Evolutionary conservation across 2,888 invertebrate genomes (phyloP), one percentile per base, ranked within the genome.

Genomic region (Microlaimidae sp.): DNA sequence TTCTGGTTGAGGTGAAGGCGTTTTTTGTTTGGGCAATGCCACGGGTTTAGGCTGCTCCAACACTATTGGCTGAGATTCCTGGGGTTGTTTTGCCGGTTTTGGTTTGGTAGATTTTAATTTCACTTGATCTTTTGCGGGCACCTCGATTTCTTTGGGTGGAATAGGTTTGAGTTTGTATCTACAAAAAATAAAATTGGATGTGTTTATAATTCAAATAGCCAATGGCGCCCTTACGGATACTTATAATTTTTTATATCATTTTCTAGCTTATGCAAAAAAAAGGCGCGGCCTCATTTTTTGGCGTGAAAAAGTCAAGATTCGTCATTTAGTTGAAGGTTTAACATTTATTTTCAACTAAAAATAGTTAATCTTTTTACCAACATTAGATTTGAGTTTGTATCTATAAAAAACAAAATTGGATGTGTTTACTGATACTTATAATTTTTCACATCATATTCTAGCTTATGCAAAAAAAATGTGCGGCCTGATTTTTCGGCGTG

Each of bases 61-160:
- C 26, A 52, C n/a, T 10, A 55, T 42, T 19, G 41, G 53, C 13
- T 32, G 28, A 5, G 25, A 21, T 5, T 19, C 13, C 3, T 27
- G 42, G 17, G 25, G 26, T 29, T 53, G 21, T 3, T 45, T 41
- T 5, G 52, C 55, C 4, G 55, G 52, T 46, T 55, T 55, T 4
- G 55, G 55, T 48, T 55, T 55, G 27, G 49, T 51, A 3, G 23
- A 10, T 25, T 48, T 46, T 41, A 55, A 32, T 4, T 21, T 7
- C 2, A 55, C 55, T 48, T 49, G 49, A 2, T 69, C 68, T 32
- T 67, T 56, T 23, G 66, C 66, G 7, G 69, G 69, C 21, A 69
- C 60, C 32, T 61, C 61, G 24, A 63, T 53, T 51, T 68, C 68
- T 49, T 60, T 61, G 25, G 64, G 62, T 23, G 62, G 63, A 13